Evolutionary conservation across 2,797 vertebrate genomes (phyloP).

Genomic region (Gallirallus australis): DNA sequence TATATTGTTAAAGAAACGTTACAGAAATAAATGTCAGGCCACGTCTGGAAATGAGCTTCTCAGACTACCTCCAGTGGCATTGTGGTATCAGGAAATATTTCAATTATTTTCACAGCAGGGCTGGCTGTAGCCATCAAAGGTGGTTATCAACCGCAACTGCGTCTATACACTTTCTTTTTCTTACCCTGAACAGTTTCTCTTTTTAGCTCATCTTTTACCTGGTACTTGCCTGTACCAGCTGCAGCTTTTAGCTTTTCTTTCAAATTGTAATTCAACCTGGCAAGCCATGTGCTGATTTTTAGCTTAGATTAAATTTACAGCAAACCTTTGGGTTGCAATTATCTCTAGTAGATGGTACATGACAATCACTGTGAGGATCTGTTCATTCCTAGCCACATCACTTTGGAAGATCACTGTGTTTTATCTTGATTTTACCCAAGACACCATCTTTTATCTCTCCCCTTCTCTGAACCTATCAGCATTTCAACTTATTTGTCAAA

Average conservation of each 20-base stretch:
- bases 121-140: background rate
- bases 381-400: background rate
- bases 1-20: background rate
- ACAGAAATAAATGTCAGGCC: background rate
- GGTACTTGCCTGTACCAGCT: background rate
- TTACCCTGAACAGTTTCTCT: background rate
- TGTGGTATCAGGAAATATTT: background rate
- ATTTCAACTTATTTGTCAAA: background rate
- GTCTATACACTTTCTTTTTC: background rate
- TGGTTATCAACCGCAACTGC: fast-evolving
- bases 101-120: background rate
- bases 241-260: background rate
- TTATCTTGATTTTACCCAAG: background rate
- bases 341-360: background rate
- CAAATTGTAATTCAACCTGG: background rate
- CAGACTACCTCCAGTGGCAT: background rate
- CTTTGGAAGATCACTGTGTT: background rate
- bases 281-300: background rate
- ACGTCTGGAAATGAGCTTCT: background rate
- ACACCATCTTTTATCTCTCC: background rate
- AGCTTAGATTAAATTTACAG: background rate
- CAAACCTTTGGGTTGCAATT: background rate
- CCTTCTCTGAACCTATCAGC: background rate
- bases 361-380: background rate
- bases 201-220: background rate